A percentile compares a stretch with the other conserved stretches of the same genome.
Conservation (phyloP, 2,888 invertebrate species). For the Xestia ashworthii region DNA sequence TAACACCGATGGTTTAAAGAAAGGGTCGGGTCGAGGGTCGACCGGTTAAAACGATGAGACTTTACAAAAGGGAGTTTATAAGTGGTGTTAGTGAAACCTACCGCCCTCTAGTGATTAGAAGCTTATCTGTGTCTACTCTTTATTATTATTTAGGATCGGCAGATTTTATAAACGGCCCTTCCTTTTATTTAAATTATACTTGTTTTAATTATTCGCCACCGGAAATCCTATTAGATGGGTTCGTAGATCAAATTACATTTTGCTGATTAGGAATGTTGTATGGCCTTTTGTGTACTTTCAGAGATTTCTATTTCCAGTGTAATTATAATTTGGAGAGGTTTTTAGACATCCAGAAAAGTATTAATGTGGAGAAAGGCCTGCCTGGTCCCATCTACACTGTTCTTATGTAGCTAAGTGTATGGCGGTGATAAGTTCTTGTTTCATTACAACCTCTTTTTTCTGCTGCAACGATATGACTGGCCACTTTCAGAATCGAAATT, state of each 20-base stretch:
- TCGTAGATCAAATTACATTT: slow-evolving; percentile 54
- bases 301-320: slow-evolving; percentile 24
- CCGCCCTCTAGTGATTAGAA: slow-evolving; percentile 68
- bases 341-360: background rate
- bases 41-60: slow-evolving; percentile 66
- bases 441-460: too few species aligned
- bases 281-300: slow-evolving; percentile 25
- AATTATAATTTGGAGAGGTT: background rate
- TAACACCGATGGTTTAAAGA: slow-evolving; percentile 62
- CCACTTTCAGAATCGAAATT: too few species aligned
- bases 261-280: slow-evolving; percentile 54
- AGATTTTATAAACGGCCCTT: slow-evolving; percentile 26
- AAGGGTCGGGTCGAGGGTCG: slow-evolving; percentile 67
- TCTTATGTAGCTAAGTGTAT: background rate
- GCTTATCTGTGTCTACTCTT: slow-evolving; percentile 69
- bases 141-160: slow-evolving; percentile 68
- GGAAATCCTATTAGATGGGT: slow-evolving; percentile 33
- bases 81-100: slow-evolving; percentile 73
- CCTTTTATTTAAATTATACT: slow-evolving; percentile 51
- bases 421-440: background rate
- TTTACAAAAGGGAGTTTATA: slow-evolving; percentile 71
- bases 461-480: too few species aligned
- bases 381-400: background rate
- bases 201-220: slow-evolving; percentile 48
- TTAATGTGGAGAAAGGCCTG: background rate